Conservation (phyloP, 2,888 invertebrate genomes). For the Sicus ferrugineus region DNA sequence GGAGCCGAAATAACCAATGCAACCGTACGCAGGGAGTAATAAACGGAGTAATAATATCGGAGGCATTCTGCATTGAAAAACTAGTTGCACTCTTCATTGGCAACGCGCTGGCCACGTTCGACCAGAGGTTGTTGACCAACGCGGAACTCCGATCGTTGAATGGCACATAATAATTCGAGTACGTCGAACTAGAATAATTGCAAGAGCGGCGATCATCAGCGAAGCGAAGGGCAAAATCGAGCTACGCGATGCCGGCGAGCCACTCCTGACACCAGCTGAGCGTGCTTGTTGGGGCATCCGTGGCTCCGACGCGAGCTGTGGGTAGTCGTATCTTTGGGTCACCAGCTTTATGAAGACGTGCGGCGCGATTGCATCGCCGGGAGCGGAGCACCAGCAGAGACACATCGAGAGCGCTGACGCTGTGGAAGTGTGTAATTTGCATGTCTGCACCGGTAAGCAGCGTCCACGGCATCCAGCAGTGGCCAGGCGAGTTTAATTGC, state of each 20-base stretch:
- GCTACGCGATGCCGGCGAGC: not conserved
- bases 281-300: not conserved
- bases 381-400: not conserved
- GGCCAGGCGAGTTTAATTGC: slow-evolving; percentile 21
- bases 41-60: no score
- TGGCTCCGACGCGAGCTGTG: not conserved
- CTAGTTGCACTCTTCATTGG: no score
- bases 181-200: slow-evolving; percentile 9
- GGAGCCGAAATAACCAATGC: no score
- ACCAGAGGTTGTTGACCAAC: slow-evolving; percentile 53
- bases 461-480: slow-evolving; percentile 4
- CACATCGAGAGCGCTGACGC: slow-evolving; percentile 13
- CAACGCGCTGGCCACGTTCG: not conserved
- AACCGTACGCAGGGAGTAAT: no score
- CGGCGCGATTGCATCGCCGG: not conserved
- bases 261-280: not conserved
- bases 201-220: not conserved
- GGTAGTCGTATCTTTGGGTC: not conserved
- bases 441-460: slow-evolving; percentile 39
- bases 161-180: slow-evolving; percentile 34
- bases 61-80: no score
- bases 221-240: not conserved
- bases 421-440: slow-evolving; percentile 39
- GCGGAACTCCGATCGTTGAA: slow-evolving; percentile 53
- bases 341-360: slow-evolving; percentile 3